These are phyloP conservation scores for Periphyllus acericola DNA, from an alignment of 2,888 invertebrate species.

Conservation along the genomic window DNA sequence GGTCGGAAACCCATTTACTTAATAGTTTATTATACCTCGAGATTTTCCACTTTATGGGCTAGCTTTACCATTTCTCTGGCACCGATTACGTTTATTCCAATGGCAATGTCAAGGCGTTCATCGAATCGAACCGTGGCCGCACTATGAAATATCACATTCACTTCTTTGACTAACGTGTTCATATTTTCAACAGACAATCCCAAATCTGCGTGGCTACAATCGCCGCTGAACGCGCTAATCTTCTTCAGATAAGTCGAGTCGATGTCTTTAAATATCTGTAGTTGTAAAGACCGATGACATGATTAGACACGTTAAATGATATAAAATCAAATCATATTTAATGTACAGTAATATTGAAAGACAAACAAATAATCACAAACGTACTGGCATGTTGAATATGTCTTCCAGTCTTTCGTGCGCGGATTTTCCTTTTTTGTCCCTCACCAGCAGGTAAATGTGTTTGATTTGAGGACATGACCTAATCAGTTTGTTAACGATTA, in stretches of 20 bases:
- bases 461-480: conserved; percentile 67
- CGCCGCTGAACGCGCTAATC: conserved; percentile 64
- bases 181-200: conserved; percentile 63
- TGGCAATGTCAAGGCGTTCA: conserved; percentile 63
- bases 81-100: conserved; percentile 63
- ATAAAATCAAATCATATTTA: neutral
- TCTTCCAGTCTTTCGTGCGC: conserved; percentile 66
- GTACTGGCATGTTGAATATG: conserved; percentile 67
- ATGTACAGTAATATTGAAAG: neutral
- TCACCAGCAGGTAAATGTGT: conserved; percentile 67
- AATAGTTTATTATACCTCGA: conserved; percentile 60
- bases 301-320: neutral
- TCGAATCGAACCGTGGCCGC: conserved; percentile 65
- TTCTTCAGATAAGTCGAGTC: conserved; percentile 62
- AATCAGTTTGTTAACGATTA: conserved; percentile 89
- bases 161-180: conserved; percentile 63
- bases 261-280: conserved; percentile 63
- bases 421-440: conserved; percentile 67
- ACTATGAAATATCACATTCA: conserved; percentile 64
- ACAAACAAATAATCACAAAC: conserved; percentile 62
- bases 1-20: neutral
- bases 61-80: conserved; percentile 63
- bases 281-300: neutral
- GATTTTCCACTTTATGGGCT: conserved; percentile 62
- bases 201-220: conserved; percentile 64